Evolutionary conservation across 2,113 vertebrate species (phyloP).

Genomic region (Mohoua ochrocephala): DNA sequence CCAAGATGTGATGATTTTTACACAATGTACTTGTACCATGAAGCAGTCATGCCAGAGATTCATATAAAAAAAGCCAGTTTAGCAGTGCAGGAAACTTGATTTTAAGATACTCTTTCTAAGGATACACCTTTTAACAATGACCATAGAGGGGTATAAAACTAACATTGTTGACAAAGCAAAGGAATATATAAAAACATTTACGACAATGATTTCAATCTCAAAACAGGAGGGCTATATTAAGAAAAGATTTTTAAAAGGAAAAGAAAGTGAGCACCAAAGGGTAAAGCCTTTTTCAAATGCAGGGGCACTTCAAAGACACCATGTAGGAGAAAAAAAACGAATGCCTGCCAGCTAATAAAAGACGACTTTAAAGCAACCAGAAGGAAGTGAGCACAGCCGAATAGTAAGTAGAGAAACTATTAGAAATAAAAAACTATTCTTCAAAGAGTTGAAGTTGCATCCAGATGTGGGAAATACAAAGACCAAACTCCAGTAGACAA

Average conservation of each 20-base stretch:
- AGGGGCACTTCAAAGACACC: neutral
- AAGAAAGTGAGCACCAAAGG: neutral
- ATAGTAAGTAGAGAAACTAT: neutral
- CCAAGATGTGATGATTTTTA: neutral
- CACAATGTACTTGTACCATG: neutral
- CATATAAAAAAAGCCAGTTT: neutral
- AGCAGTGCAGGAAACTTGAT: neutral
- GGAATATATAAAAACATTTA: neutral
- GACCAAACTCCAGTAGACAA: neutral
- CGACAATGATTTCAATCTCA: neutral
- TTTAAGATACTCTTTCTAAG: neutral
- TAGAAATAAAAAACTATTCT: neutral
- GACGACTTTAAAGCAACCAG: neutral
- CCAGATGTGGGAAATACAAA: neutral
- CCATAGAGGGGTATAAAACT: neutral
- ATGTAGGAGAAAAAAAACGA: neutral
- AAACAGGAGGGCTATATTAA: neutral
- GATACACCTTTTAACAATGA: neutral
- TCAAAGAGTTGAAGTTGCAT: neutral
- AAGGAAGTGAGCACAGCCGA: neutral
- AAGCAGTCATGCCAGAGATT: neutral
- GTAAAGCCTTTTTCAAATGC: neutral
- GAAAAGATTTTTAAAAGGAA: neutral
- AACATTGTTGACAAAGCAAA: neutral
- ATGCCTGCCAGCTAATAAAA: neutral